phyloP scores from a whole-genome alignment of 2,888 invertebrate species.

The Kuschelorhynchus macadamiae region DNA sequence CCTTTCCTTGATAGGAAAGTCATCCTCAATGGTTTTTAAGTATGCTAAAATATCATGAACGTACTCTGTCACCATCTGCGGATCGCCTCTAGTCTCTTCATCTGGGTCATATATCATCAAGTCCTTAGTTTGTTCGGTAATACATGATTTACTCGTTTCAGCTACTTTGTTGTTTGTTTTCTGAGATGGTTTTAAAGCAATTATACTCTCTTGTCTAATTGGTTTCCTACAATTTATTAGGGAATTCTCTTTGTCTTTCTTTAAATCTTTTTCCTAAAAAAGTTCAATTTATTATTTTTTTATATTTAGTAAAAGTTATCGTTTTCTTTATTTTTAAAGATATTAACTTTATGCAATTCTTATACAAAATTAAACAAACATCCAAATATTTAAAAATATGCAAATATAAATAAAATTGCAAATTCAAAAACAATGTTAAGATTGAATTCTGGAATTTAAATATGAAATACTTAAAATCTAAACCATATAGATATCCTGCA shows the following conservation, averaged over 20 bases:
- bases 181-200: background rate
- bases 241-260: conserved; percentile 21
- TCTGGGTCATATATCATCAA: conserved; percentile 56
- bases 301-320: too few species aligned
- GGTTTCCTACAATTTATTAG: conserved; percentile 24
- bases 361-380: too few species aligned
- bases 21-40: conserved; percentile 80
- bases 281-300: too few species aligned
- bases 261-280: background rate
- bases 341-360: too few species aligned
- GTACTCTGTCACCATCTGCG: conserved; percentile 83
- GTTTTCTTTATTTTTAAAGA: too few species aligned
- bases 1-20: conserved; percentile 75
- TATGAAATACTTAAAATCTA: too few species aligned
- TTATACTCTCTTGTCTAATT: conserved; percentile 28
- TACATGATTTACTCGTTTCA: background rate
- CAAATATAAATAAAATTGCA: background rate
- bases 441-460: background rate
- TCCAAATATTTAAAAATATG: too few species aligned
- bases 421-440: background rate
- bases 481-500: too few species aligned
- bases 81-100: conserved; percentile 77
- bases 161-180: conserved; percentile 2
- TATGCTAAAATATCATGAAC: conserved; percentile 92
- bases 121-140: conserved; percentile 14